Base-by-base conservation (phyloP, 2,797 vertebrate genomes). In the Tauraco hartlaubi region DNA sequence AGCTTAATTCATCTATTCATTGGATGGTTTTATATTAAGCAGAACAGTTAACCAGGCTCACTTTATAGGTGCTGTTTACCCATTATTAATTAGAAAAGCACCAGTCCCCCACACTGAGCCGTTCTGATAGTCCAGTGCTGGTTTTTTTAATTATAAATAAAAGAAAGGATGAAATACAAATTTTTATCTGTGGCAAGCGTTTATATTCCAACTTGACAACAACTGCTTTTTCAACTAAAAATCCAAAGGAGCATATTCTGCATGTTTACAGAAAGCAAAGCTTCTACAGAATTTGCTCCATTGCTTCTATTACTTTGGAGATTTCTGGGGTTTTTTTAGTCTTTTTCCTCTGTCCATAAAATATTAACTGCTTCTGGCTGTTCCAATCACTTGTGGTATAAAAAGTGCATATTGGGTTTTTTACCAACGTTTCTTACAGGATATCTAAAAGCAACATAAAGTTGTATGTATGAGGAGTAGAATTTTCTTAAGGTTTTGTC, bases 81-180 rank as follows among this genome's bases (percentile, higher is more conserved):
- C 3, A 0, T 33, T 26, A 9, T 6, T 21, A 84, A 66, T 29
- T 58, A 63, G 26, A 22, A 37, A 43, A 56, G 46, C 61, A 59
- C 4, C 46, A 61, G 49, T 12, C 41, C 68, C 76, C 12, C 26
- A 19, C 35, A 3, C 52, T 15, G 20, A 37, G 28, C 9, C 0
- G 0, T 3, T 8, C n/a, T 18, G 39, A 33, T 2, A 61, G 46
- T 9, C 2, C 1, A 25, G 13, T 10, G n/a, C 44, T 67, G 37
- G 0, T 1, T 4, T 28, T 19, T 41, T 62, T 9, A 54, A 5
- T 22, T 5, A 25, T 7, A 68, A 74, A 41, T 3, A 14, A 49
- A 55, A 39, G n/a, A 2, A 14, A 61, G n/a, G 43, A 39, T 18
- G 10, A 37, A 68, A 49, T 11, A 49, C 0, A 8, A n/a, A 4